Evolutionary conservation across 1,140 invertebrate genomes (phyloP).

Genomic region (Trachymyrmex cornetzi): DNA sequence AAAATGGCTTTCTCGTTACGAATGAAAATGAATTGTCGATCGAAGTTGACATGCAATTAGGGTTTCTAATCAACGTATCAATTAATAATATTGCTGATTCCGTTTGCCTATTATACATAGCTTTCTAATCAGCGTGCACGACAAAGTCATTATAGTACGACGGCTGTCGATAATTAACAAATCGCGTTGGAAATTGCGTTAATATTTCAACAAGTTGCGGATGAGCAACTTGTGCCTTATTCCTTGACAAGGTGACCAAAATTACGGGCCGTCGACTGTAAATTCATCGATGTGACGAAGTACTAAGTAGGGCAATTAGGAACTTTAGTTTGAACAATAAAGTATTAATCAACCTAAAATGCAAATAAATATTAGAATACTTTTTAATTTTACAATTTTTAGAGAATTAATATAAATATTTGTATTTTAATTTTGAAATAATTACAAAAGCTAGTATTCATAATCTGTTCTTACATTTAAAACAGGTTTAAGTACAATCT

Average conservation of each 20-base stretch:
- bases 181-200: constrained; percentile 46
- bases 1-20: neutral
- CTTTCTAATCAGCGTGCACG: constrained; percentile 28
- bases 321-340: neutral
- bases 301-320: neutral
- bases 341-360: neutral
- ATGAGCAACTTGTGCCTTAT: constrained; percentile 2
- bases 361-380: neutral
- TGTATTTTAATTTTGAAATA: neutral
- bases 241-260: neutral
- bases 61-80: constrained; percentile 70
- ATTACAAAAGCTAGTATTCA: neutral
- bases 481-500: too few species aligned
- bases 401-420: neutral
- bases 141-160: constrained; percentile 28
- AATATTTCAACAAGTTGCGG: constrained; percentile 14
- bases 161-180: constrained; percentile 45
- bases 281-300: neutral
- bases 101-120: neutral
- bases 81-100: constrained; percentile 69
- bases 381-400: neutral
- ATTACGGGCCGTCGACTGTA: neutral
- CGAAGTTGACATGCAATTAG: constrained; percentile 67
- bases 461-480: too few species aligned
- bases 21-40: constrained; percentile 65